Evolutionary conservation across 2,113 vertebrate species (phyloP), one percentile per base, ranked within the genome.

Genomic region (Engystomops pustulosus): DNA sequence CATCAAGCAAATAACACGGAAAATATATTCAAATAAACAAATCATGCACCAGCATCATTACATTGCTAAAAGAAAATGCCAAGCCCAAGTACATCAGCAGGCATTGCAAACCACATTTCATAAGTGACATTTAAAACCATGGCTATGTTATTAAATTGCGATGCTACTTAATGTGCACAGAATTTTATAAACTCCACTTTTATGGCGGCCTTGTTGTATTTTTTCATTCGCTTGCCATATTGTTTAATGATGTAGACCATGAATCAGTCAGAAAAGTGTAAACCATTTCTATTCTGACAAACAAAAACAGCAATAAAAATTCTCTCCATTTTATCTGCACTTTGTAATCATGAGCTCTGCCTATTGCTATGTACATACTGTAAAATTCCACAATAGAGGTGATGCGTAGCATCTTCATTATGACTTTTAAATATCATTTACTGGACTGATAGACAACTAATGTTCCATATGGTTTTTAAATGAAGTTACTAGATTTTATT

Each of bases 11-110:
- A 84, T 84, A 84, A 75, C 82, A 84, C 45, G 60, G 72, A 78
- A 77, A 84, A 84, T 84, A 84, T 84, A 84, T 84, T 77, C 82
- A 84, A 84, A 84, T 84, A 84, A 84, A 78, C 82, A 84, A 84
- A 84, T 84, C 72, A 76, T 55, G 60, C 30, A 53, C 60, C 67
- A 78, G 72, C 82, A 55, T 84, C 82, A 78, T 68, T 84, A 78
- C 82, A 8, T 53, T 69, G 44, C 72, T 84, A 77, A 84, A 83
- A 84, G 82, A 78, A 84, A 84, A 84, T 84, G 82, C 82, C 82
- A 83, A 83, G 30, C 70, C 71, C 55, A 78, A 51, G 60, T 68
- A 84, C 41, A 62, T 75, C 72, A 62, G 58, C 44, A 67, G 32
- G 36, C 70, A 62, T 60, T 68, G 82, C 72, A 77, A 84, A 84